phyloP scores from a whole-genome alignment of 2,797 vertebrate genomes.

The Streptopelia turtur region DNA sequence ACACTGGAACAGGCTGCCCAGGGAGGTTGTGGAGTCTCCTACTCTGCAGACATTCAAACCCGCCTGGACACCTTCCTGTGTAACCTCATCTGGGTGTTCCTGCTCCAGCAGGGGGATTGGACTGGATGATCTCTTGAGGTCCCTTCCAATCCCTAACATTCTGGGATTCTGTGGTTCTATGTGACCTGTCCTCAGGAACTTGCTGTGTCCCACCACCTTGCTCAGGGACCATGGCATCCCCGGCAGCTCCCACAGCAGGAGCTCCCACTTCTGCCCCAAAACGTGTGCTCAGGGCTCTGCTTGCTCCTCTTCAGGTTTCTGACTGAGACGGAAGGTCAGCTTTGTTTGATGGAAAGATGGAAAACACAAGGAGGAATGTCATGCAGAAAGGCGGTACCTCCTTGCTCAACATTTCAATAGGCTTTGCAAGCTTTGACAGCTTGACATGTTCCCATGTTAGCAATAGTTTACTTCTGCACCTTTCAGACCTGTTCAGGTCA shows the following conservation, averaged over 20 bases:
- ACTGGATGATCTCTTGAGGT: no score
- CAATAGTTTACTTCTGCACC: not conserved
- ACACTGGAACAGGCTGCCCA: no score
- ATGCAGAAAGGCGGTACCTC: not conserved
- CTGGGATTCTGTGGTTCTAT: no score
- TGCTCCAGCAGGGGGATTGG: no score
- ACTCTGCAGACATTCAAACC: no score
- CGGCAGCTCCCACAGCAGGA: rapidly evolving
- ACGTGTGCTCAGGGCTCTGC: rapidly evolving
- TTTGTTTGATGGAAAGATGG: not conserved
- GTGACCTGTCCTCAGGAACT: rapidly evolving
- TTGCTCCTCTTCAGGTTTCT: not conserved
- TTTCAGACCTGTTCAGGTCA: not conserved
- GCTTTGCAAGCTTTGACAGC: not conserved
- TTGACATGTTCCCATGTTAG: rapidly evolving
- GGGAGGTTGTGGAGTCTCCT: no score
- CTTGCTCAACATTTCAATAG: not conserved
- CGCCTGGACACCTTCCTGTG: no score
- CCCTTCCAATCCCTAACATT: no score
- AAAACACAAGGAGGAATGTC: not conserved
- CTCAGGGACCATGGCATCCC: rapidly evolving
- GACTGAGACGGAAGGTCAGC: not conserved
- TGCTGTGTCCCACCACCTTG: not conserved
- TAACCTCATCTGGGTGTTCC: no score
- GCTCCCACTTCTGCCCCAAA: not conserved